Percentiles rank a stretch among this genome's conserved stretches.
These are phyloP conservation scores for Oasisia sp. DNA, from an alignment of 2,888 invertebrate genomes.

Conservation along the genomic window DNA sequence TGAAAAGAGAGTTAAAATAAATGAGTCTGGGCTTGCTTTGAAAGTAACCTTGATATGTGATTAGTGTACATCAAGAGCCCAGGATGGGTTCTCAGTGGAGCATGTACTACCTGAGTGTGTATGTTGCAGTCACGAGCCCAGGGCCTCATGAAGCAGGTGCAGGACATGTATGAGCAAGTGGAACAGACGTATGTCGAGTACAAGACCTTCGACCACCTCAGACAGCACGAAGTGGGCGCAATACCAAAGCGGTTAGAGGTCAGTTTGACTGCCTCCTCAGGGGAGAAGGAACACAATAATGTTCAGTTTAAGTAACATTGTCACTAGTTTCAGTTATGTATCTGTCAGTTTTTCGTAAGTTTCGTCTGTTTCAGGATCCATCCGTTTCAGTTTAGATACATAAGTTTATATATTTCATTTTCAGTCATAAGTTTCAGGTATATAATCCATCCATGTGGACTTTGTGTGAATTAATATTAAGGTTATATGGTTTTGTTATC, in stretches of 20 bases:
- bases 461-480: too few relatives aligned
- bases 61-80: background rate
- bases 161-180: conserved; percentile 77
- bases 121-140: conserved; percentile 79
- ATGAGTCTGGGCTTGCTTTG: background rate
- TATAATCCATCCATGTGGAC: too few relatives aligned
- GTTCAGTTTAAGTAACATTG: background rate
- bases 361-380: background rate
- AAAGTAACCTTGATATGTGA: too few relatives aligned
- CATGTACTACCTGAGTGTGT: background rate
- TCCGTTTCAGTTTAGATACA: too few relatives aligned
- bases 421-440: too few relatives aligned
- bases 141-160: conserved; percentile 82
- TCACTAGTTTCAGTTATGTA: background rate
- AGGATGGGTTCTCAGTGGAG: too few relatives aligned
- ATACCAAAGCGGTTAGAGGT: conserved; percentile 90
- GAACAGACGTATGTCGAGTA: conserved; percentile 90
- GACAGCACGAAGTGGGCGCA: conserved; percentile 88
- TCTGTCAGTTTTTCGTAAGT: background rate
- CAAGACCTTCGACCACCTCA: conserved; percentile 89
- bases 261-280: conserved; percentile 33
- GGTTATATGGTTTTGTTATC: too few relatives aligned
- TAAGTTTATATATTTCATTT: too few relatives aligned
- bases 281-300: background rate
- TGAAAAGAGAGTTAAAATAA: too few relatives aligned